These are phyloP conservation scores for Philereme vetulata DNA, from an alignment of 2,888 invertebrate genomes.

Conservation along the genomic window DNA sequence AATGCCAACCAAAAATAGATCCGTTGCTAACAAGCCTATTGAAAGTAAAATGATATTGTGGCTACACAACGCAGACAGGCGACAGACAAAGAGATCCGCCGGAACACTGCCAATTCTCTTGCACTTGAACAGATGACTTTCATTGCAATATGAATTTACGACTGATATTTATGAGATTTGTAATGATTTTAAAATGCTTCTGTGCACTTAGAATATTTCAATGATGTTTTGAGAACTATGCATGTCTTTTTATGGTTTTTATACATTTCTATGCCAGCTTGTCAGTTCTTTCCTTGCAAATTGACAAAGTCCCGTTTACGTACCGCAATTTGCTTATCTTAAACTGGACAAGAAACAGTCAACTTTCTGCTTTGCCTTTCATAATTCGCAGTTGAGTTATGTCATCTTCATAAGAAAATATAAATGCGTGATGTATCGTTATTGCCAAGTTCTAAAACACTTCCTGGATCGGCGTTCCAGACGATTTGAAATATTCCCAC, in stretches of 20 bases:
- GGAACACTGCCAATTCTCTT: conserved; percentile 43
- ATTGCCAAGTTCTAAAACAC: conserved; percentile 3
- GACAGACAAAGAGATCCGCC: conserved; percentile 48
- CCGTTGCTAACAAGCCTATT: conserved; percentile 22
- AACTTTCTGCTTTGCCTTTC: too few relatives aligned
- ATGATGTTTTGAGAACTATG: too few relatives aligned
- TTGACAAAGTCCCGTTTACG: too few relatives aligned
- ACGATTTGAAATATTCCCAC: conserved; percentile 19
- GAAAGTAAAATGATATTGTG: conserved; percentile 33
- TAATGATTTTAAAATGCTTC: not conserved
- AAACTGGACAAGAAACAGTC: too few relatives aligned
- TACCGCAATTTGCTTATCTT: too few relatives aligned
- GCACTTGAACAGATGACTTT: conserved; percentile 33
- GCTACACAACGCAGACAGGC: conserved; percentile 43
- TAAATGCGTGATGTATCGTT: not conserved
- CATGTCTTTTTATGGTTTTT: too few relatives aligned
- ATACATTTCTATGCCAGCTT: too few relatives aligned
- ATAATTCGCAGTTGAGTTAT: too few relatives aligned
- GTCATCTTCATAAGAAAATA: too few relatives aligned
- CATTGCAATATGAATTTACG: conserved; percentile 20
- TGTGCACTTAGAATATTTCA: not conserved
- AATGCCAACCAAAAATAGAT: conserved; percentile 8
- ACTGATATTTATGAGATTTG: not conserved
- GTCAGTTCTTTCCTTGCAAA: too few relatives aligned
- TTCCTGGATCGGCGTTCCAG: conserved; percentile 18